Evolutionary conservation across 2,888 invertebrate species (phyloP).

Genomic region (Erebia ligea): DNA sequence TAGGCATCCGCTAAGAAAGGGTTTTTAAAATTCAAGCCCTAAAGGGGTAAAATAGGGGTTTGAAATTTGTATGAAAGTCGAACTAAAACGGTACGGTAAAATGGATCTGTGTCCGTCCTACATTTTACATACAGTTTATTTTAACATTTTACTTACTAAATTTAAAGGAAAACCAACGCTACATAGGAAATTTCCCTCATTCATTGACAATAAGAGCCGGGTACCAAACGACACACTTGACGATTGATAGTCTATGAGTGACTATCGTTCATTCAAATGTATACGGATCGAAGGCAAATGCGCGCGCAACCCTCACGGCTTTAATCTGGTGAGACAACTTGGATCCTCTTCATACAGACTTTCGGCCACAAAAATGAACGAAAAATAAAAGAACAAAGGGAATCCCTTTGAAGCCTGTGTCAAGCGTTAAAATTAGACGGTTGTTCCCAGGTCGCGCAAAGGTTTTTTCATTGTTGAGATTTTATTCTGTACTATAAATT

Average conservation of each 20-base stretch:
- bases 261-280: slow-evolving; percentile 72
- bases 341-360: slow-evolving; percentile 36
- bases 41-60: no score
- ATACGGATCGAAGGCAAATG: slow-evolving; percentile 71
- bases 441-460: slow-evolving; percentile 6
- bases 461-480: slow-evolving; percentile 8
- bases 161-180: not conserved
- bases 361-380: slow-evolving; percentile 34
- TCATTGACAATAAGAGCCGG: slow-evolving; percentile 11
- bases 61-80: no score
- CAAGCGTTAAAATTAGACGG: slow-evolving; percentile 8
- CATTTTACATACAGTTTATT: no score
- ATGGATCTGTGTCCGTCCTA: no score
- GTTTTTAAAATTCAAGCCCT: no score
- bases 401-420: slow-evolving; percentile 19
- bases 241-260: slow-evolving; percentile 57
- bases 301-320: slow-evolving; percentile 67
- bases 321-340: slow-evolving; percentile 41
- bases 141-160: not conserved
- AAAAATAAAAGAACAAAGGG: slow-evolving; percentile 25
- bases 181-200: slow-evolving; percentile 3
- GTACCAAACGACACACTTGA: slow-evolving; percentile 48
- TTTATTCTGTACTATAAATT: not conserved
- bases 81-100: no score
- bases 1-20: no score